Evolutionary conservation across 2,113 vertebrate species (phyloP).

Genomic region (Petrocephalus microphthalmus): DNA sequence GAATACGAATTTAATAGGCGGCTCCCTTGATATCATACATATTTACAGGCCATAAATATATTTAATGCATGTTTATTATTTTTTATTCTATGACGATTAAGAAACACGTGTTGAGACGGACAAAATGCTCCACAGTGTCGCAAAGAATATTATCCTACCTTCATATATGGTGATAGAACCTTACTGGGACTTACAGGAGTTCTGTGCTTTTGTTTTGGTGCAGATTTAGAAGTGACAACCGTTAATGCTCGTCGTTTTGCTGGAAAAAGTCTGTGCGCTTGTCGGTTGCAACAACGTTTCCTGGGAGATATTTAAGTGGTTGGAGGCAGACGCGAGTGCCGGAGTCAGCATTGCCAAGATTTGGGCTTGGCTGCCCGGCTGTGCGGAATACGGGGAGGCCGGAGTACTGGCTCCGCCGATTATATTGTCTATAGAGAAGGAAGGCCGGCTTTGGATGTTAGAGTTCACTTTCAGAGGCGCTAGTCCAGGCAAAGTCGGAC

Average conservation of each 20-base stretch:
- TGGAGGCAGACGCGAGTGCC: constrained; percentile 76
- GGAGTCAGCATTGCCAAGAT: constrained; percentile 88
- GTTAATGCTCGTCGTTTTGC: constrained; percentile 79
- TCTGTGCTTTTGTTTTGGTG: constrained; percentile 27
- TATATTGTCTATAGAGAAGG: constrained; percentile 97
- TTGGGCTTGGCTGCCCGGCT: constrained; percentile 75
- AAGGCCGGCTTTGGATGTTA: constrained; percentile 69
- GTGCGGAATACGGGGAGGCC: constrained; percentile 64
- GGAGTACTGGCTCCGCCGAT: constrained; percentile 72
- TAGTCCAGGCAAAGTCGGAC: constrained; percentile 67
- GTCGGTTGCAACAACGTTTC: constrained; percentile 69
- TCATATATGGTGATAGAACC: constrained; percentile 57
- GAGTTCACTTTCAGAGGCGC: constrained; percentile 81
- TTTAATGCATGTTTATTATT: constrained; percentile 29
- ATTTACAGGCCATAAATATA: constrained; percentile 77
- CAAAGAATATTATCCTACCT: constrained; percentile 69
- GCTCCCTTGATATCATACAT: constrained; percentile 52
- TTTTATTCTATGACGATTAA: constrained; percentile 34
- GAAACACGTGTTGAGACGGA: constrained; percentile 29
- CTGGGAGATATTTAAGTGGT: constrained; percentile 76
- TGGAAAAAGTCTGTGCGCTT: constrained; percentile 68
- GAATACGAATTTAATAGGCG: constrained; percentile 25
- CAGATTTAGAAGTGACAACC: constrained; percentile 78
- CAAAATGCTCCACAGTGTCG: constrained; percentile 44
- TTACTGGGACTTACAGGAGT: constrained; percentile 43